Conservation (phyloP, 2,888 invertebrate genomes). For the Lysandra bellargus region DNA sequence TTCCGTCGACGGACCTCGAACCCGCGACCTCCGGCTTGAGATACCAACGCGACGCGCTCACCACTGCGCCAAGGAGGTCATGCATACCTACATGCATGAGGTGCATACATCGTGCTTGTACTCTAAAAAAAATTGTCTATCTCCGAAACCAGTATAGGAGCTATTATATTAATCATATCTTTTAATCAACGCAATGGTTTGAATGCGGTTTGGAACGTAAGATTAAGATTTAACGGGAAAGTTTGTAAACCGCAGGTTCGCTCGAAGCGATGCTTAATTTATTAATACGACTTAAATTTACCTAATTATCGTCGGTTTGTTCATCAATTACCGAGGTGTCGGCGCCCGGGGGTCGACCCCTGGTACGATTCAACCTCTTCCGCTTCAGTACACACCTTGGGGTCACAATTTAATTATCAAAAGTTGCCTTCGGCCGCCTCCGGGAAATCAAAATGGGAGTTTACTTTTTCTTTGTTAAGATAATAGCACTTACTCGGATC, state of each 20-base stretch:
- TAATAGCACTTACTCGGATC: neutral
- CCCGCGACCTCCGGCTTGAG: too few species aligned
- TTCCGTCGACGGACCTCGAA: too few species aligned
- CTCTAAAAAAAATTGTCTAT: too few species aligned
- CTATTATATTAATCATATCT: neutral
- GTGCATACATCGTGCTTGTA: too few species aligned
- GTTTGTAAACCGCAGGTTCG: neutral
- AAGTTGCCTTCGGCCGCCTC: neutral
- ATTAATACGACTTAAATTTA: neutral
- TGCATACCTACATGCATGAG: too few species aligned
- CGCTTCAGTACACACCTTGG: neutral
- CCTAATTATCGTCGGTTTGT: neutral
- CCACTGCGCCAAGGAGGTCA: too few species aligned
- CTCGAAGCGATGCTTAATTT: neutral
- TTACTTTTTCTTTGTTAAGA: constrained; percentile 13
- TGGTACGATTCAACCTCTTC: neutral
- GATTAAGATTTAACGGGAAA: neutral
- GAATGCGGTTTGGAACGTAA: neutral
- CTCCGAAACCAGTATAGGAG: too few species aligned
- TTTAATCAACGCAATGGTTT: neutral
- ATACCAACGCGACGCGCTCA: too few species aligned
- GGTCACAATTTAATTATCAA: constrained; percentile 4
- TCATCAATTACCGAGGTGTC: neutral
- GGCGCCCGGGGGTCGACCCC: neutral
- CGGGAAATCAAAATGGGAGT: constrained; percentile 10